These are phyloP conservation scores for Lota lota DNA, from an alignment of 2,113 vertebrate genomes.

Conservation along the genomic window DNA sequence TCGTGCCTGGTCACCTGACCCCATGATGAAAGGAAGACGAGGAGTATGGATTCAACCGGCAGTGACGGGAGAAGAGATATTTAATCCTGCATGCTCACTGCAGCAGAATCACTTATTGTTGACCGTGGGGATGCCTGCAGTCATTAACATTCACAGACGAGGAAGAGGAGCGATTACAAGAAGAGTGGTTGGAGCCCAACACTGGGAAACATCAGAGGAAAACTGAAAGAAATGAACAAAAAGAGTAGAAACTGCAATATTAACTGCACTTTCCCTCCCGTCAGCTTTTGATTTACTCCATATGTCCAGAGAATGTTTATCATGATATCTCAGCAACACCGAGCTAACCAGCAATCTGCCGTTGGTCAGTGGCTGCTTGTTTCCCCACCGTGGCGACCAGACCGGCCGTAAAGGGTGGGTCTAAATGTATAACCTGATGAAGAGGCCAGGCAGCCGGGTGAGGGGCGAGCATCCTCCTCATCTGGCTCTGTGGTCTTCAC, in stretches of 20 bases:
- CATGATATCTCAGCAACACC: not conserved
- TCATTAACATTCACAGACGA: slow-evolving; percentile 67
- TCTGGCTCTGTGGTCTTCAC: slow-evolving; percentile 31
- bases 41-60: no score
- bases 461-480: slow-evolving; percentile 55
- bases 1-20: no score
- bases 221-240: no score
- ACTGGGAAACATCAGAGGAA: not conserved
- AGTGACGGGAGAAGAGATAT: no score
- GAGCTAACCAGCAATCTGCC: not conserved
- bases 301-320: no score
- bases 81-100: no score
- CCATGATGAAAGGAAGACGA: no score
- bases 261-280: no score
- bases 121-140: slow-evolving; percentile 26
- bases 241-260: no score
- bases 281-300: no score
- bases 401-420: not conserved
- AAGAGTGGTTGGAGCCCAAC: no score
- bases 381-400: not conserved
- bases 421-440: slow-evolving; percentile 41
- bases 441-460: slow-evolving; percentile 39
- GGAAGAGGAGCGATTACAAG: slow-evolving; percentile 27
- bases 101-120: no score
- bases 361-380: not conserved